phyloP scores from a whole-genome alignment of 1,140 invertebrate genomes.

The Chionoecetes opilio region DNA sequence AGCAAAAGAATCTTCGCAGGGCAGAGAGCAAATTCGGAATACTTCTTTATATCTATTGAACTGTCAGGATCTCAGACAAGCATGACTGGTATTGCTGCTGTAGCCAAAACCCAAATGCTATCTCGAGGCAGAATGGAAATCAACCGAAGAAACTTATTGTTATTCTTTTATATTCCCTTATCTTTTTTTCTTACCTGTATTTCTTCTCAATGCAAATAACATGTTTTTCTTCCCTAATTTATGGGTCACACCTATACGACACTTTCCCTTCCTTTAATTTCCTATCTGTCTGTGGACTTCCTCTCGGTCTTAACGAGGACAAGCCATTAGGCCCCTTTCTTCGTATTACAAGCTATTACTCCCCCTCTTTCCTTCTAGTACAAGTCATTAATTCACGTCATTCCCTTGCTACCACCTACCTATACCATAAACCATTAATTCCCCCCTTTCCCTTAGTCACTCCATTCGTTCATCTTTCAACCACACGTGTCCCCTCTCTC shows the following conservation, averaged over 20 bases:
- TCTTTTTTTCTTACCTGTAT: not conserved
- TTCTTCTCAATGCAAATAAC: not conserved
- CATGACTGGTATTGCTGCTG: no score
- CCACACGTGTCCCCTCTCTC: not conserved
- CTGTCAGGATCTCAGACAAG: no score
- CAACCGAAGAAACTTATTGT: not conserved
- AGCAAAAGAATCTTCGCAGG: no score
- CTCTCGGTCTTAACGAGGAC: not conserved
- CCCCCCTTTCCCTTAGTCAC: not conserved
- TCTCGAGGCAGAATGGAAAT: not conserved
- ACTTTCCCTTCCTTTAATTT: not conserved
- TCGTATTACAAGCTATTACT: slow-evolving; percentile 4
- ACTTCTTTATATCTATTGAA: no score
- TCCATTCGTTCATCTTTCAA: not conserved
- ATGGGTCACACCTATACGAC: not conserved
- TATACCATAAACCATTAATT: not conserved
- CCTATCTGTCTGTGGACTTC: not conserved
- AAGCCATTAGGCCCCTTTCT: slow-evolving; percentile 27
- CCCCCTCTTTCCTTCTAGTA: slow-evolving; percentile 25
- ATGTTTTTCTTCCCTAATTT: not conserved
- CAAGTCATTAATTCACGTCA: slow-evolving; percentile 14
- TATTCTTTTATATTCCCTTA: not conserved
- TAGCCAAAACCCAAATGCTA: no score
- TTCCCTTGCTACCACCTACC: not conserved
- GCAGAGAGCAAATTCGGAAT: no score